These are phyloP conservation scores for Drosophila koepferae DNA, from an alignment of 2,888 invertebrate species.

Conservation along the genomic window DNA sequence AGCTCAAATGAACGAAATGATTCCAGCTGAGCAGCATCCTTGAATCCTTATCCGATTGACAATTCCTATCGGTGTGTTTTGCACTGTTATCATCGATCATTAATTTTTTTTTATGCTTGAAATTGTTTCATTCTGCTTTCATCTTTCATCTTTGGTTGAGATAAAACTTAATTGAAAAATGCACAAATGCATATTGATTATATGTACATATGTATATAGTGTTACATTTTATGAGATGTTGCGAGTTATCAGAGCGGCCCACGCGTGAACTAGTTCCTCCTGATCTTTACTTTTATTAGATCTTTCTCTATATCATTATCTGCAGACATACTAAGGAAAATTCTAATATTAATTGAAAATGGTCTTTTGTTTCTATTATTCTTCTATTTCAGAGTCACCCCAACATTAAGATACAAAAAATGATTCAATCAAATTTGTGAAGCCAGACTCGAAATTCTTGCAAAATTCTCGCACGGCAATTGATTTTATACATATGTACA, in stretches of 20 bases:
- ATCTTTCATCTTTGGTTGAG: background rate
- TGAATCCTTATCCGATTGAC: background rate
- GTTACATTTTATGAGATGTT: too few relatives aligned
- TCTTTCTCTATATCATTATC: background rate
- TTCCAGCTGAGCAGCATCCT: background rate
- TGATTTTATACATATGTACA: background rate
- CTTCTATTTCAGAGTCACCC: too few relatives aligned
- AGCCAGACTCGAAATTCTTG: background rate
- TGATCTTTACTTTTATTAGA: background rate
- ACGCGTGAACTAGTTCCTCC: background rate
- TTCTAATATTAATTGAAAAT: background rate
- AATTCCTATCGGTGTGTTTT: background rate
- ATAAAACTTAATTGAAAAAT: background rate
- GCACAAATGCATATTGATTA: background rate
- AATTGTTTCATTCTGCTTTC: background rate
- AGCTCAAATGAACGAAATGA: background rate
- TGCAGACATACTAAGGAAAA: background rate
- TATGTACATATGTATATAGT: background rate
- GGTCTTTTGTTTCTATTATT: background rate
- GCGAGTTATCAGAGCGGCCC: background rate
- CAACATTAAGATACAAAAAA: background rate
- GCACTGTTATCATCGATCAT: background rate
- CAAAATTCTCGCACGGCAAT: constrained; percentile 6
- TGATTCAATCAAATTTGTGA: background rate
- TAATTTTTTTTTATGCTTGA: background rate